Base-by-base conservation (phyloP, 1,140 invertebrate genomes). In the Bilobella aurantiaca region DNA sequence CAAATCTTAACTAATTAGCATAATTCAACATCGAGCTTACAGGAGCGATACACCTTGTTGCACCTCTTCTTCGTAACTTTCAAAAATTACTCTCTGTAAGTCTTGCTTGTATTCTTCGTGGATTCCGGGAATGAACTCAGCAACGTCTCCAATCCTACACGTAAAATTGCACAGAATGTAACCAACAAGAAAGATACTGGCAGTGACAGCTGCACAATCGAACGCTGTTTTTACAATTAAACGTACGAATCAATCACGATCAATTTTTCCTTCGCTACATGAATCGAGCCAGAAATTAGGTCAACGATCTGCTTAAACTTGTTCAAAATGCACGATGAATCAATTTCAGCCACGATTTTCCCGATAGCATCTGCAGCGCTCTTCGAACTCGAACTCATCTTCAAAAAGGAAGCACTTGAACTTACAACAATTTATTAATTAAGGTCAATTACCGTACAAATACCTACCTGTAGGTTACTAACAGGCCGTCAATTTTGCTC, bases 21-120 rank as follows among this genome's bases (percentile, higher is more conserved):
- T 31, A 30, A 64, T 64, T 23, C 21, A 67, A n/a, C n/a, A n/a
- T n/a, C n/a, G n/a, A n/a, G n/a, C 57, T 65, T 56, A 70, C 69
- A 70, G 57, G 25, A 70, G 59, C 18, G 14, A 21, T 34, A 23
- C 47, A 3, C 25, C 69, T 18, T 46, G 30, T 53, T 62, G 37
- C 18, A 65, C n/a, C 56, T 70, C 65, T 30, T 67, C 63, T 1
- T 47, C n/a, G 31, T 64, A 63, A 27, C 34, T 57, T 18, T 62
- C 65, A n/a, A 46, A 23, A n/a, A 70, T 49, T n/a, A 62, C 60
- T 8, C 27, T 21, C 25, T 18, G 60, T 3, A 70, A 28, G 57
- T 21, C 32, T 25, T 61, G 18, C 31, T 65, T 18, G 56, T 32
- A 64, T 30, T 47, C 14, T 1, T 49, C 32, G 30, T 0, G 23